Conservation (phyloP, 2,113 vertebrate genomes). For the Lepisosteus oculatus region DNA sequence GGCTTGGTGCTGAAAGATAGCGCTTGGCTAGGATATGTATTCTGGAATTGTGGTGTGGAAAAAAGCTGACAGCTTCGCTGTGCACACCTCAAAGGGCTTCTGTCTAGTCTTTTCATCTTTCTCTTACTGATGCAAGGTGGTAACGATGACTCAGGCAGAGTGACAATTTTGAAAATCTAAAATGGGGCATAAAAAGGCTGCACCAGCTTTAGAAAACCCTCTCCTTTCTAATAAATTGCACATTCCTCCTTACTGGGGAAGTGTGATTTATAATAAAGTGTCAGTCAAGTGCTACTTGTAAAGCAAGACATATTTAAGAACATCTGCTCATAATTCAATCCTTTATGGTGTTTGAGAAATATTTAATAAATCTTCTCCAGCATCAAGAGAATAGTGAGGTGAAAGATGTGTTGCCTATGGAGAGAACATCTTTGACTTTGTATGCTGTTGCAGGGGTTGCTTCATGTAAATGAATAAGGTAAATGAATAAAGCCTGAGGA, state of each 20-base stretch:
- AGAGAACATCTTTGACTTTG: conserved; percentile 44
- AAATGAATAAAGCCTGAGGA: conserved; percentile 44
- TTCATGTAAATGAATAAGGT: conserved; percentile 9
- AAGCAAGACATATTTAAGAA: conserved; percentile 37
- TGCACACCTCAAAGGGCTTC: too few relatives aligned
- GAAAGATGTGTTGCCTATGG: conserved; percentile 32
- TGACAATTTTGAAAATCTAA: too few relatives aligned
- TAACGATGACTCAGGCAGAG: too few relatives aligned
- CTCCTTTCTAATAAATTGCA: conserved; percentile 34
- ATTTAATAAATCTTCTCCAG: conserved; percentile 36
- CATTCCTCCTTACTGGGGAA: conserved; percentile 42
- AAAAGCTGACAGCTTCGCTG: too few relatives aligned
- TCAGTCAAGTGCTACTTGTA: conserved; percentile 35
- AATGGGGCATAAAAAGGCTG: conserved; percentile 2
- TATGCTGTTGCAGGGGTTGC: conserved; percentile 29
- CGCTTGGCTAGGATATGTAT: too few relatives aligned
- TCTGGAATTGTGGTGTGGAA: too few relatives aligned
- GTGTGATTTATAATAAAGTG: conserved; percentile 45
- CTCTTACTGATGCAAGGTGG: too few relatives aligned
- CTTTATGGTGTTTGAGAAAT: conserved; percentile 28
- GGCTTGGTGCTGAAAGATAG: too few relatives aligned
- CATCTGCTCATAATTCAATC: conserved; percentile 39
- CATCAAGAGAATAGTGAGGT: conserved; percentile 41
- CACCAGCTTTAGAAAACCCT: conserved; percentile 31
- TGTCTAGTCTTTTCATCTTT: too few relatives aligned